Base-by-base conservation (phyloP, 2,888 invertebrate species). In the Epiblema foenella region DNA sequence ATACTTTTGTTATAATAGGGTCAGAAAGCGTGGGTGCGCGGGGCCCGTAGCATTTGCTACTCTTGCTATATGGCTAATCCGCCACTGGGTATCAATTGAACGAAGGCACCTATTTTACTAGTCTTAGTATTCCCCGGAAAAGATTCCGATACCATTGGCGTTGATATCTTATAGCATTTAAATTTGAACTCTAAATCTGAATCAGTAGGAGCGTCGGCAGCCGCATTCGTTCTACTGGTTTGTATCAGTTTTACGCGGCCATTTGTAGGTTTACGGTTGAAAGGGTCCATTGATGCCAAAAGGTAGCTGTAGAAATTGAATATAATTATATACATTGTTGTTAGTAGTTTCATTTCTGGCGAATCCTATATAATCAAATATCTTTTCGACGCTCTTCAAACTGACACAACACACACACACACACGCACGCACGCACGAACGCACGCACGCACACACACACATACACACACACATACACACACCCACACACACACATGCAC, bases 201-300 rank as follows among this genome's bases (percentile, higher is more conserved):
- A 3, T 17, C 17, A 57, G n/a, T 39, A 63, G 57, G 63, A 58
- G 37, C 15, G 12, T 39, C 33, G 18, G 15, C 4, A 10, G 24
- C 49, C 24, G 66, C 18, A 46, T 12, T 24, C 12, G 33, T 39
- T 51, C n/a, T 20, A 3, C 12, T 52, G 56, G 63, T 51, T 49
- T 24, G 52, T 52, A 37, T 68, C 46, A 46, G 62, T 69, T 68
- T 63, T 57, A 69, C 51, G 49, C 57, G 20, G 17, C 51, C 33
- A 56, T 57, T 69, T 69, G 63, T 57, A 49, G 63, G 20, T 66
- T 57, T 51, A 18, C 17, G 68, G 59, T 57, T 51, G 37, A 69
- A 69, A 69, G 49, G 56, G 62, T 37, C 24, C 63, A 69, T 63
- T 63, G 69, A 63, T 24, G 63, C 37, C 57, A 58, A 37, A 37